Base-by-base conservation (phyloP, 2,797 vertebrate genomes). In the Falco columbarius region DNA sequence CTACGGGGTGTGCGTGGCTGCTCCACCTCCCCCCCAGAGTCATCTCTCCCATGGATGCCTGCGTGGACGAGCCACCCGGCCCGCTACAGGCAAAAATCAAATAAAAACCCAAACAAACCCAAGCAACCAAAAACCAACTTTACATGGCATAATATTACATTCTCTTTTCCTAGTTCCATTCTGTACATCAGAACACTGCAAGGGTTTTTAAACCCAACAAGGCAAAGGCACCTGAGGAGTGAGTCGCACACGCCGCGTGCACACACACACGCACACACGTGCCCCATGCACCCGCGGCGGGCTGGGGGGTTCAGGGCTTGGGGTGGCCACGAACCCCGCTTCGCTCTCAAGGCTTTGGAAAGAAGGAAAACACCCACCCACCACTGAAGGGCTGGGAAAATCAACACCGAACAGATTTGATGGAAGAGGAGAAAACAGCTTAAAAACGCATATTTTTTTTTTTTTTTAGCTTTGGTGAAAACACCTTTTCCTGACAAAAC, bases 211-310 rank as follows among this genome's bases (percentile, higher is more conserved):
- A 90, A 90, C 75, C 81, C 42, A 73, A 90, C 77, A 86, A 88
- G 86, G 89, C 84, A 94, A 97, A 97, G 97, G 96, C 96, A 97
- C 96, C 96, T 95, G 96, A 97, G 97, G 95, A 96, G 92, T 51
- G 62, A 96, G 80, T 83, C n/a, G 6, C 58, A 22, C 46, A n/a
- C 54, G 26, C 49, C 14, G 18, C 9, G 3, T 34, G 8, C 27
- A 8, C 20, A 10, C 34, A 6, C 34, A 7, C 40, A 18, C 56
- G 13, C 42, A 7, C 55, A 19, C 56, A 38, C 1, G 0, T 11
- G 26, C 56, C 14, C 0, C 83, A 83, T 67, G 52, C 94, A 76
- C 47, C 85, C 90, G 66, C 0, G 7, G 85, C 91, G 54, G 62
- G 17, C 20, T 18, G 27, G 81, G 77, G 49, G 49, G 70, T 30